Evolutionary conservation across 2,888 invertebrate species (phyloP), one percentile per base, ranked within the genome.

Genomic region (Lasioglossum morio): DNA sequence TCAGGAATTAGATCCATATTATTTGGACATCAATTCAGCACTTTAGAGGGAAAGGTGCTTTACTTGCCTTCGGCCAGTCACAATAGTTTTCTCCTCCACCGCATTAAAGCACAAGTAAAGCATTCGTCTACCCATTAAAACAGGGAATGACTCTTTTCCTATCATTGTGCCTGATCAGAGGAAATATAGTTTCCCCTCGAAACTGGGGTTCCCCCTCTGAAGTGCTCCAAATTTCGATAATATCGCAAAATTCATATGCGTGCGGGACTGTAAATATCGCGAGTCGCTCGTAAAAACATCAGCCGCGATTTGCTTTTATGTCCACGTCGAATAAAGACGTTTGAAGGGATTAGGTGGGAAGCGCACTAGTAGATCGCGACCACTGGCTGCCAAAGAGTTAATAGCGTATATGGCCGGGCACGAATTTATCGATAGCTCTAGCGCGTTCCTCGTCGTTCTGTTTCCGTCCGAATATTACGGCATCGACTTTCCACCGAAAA

Each of bases 251-350:
- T 66, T 30, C 34, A 4, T 69, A 34, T 23, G 23, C 12, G 4
- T n/a, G 5, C 23, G 5, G 1, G 23, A 66, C 10, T 34, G 23
- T 70, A 74, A 82, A 79, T 30, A 48, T 14, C 27, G 43, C 27
- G n/a, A 4, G 72, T n/a, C 19, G 46, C 12, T 27, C 27, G 23
- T 37, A 30, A 82, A 63, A 48, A 75, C 60, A 60, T 81, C 70
- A 30, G n/a, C 10, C 40, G 16, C 30, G 23, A 53, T 53, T 16
- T 63, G 72, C 16, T 30, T 63, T 60, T 34, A 57, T 48, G 57
- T 48, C 16, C 30, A 30, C 72, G 69, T 72, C 81, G 81, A 74
- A 75, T 80, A 60, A 82, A 80, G 80, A 82, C 80, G 74, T 72
- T 76, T 23, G 48, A 53, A 30, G 37, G 83, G 40, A 76, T 75